Evolutionary conservation across 2,888 invertebrate species (phyloP), one percentile per base, ranked within the genome.

Genomic region (Helicoverpa assulta): DNA sequence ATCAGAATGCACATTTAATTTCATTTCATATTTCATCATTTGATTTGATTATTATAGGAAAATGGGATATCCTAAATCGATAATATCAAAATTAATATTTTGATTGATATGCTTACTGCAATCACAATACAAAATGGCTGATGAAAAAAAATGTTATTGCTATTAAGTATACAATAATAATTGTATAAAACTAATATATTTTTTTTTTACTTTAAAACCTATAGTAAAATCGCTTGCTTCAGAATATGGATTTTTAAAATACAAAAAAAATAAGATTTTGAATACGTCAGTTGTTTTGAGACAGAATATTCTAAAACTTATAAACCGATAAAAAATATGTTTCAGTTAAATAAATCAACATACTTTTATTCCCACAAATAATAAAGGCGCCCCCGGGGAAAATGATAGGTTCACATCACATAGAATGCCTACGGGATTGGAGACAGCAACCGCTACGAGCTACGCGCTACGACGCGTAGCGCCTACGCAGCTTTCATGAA

Each of bases 381-480:
- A 43, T 16, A 16, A 14, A 43, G 43, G 43, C 43, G 5, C 12
- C 16, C 1, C 47, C 16, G 47, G 16, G n/a, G 47, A 2, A 16
- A 6, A 47, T 47, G n/a, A 5, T 47, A 47, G 47, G n/a, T 47
- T 40, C 3, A 37, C 10, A 43, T 40, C 3, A 37, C 10, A 43
- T 5, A 43, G 16, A 43, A 6, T 47, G n/a, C 47, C 47, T 47
- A 61, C 56, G 61, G 56, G 52, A 68, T 61, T 53, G 52, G 47
- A 75, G 56, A 37, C 68, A 53, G 53, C 52, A 59, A 59, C 29
- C 18, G 53, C 67, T 68, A 70, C 71, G 64, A 16, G 53, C 53
- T 53, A 53, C 53, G 53, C n/a, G 74, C 72, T 73, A 73, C 73
- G 75, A 29, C 43, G 16, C 75, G 73, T 73, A 73, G 73, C 73